Conservation (phyloP, 92 coral and sea anemone species). For the Porites cylindrica region DNA sequence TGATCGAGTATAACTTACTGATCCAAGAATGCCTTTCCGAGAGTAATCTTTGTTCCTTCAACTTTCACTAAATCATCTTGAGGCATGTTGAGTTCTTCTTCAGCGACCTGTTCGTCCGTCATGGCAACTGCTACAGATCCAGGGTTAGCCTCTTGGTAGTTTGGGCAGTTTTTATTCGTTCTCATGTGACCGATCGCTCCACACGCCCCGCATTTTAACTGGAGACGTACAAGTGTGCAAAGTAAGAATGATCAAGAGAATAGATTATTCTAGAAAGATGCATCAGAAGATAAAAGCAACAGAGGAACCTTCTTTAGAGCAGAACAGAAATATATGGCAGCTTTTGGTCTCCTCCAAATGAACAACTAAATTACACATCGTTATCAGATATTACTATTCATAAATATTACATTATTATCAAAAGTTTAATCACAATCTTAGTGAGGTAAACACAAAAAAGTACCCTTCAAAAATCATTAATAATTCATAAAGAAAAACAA, state of each 20-base stretch:
- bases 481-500: too few relatives aligned
- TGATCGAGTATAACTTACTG: conserved; percentile 74
- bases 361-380: too few relatives aligned
- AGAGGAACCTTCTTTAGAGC: too few relatives aligned
- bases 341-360: too few relatives aligned
- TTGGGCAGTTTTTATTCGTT: conserved; percentile 98
- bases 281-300: too few relatives aligned
- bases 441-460: too few relatives aligned
- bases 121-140: conserved; percentile 94
- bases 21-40: conserved; percentile 97
- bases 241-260: neutral
- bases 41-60: conserved; percentile 98
- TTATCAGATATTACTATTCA: too few relatives aligned
- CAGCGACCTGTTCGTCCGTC: conserved; percentile 99
- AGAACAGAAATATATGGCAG: too few relatives aligned
- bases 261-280: too few relatives aligned
- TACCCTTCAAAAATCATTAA: too few relatives aligned
- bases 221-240: neutral
- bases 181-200: conserved; percentile 99
- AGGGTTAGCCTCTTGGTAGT: conserved; percentile 92
- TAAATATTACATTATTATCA: too few relatives aligned
- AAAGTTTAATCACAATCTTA: too few relatives aligned
- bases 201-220: conserved; percentile 99
- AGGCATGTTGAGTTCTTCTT: conserved; percentile 98
- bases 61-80: conserved; percentile 98